These are phyloP conservation scores for Anoplius nigerrimus DNA, from an alignment of 2,888 invertebrate species.

Conservation along the genomic window DNA sequence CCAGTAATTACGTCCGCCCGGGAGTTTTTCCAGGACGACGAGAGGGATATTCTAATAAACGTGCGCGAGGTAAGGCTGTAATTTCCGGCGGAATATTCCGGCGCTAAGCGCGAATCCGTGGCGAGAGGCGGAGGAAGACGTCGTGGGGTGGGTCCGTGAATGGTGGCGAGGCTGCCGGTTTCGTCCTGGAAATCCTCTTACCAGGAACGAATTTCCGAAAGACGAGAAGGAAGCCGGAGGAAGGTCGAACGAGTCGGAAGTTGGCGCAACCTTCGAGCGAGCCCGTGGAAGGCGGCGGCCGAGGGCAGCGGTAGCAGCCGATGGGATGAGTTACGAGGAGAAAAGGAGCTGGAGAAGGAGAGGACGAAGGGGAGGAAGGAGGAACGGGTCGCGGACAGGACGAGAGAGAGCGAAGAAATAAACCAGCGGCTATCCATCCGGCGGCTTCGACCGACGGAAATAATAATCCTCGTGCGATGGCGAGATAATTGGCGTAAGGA, in stretches of 20 bases:
- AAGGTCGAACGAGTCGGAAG: background rate
- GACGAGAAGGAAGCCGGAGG: slow-evolving; percentile 1
- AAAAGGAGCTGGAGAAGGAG: slow-evolving; percentile 7
- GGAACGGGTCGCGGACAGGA: background rate
- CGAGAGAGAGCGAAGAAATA: background rate
- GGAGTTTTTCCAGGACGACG: no score
- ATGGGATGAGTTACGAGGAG: background rate
- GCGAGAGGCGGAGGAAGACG: background rate
- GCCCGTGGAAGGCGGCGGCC: background rate
- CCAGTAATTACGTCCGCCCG: no score
- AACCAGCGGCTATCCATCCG: slow-evolving; percentile 2
- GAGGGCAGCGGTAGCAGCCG: background rate
- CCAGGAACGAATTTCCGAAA: background rate
- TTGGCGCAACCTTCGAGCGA: background rate
- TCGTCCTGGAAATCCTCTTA: slow-evolving; percentile 35
- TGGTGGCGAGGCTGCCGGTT: slow-evolving; percentile 6
- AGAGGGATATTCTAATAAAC: no score
- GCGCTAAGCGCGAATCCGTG: background rate
- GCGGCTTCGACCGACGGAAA: slow-evolving; percentile 30
- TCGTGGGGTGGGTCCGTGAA: background rate
- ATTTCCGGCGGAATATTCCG: no score
- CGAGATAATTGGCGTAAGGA: slow-evolving; percentile 70
- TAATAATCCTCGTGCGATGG: slow-evolving; percentile 50
- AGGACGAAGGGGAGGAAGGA: slow-evolving; percentile 5
- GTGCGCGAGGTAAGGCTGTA: no score